Conservation (phyloP, 2,797 vertebrate species). For the Pipistrellus nathusii region DNA sequence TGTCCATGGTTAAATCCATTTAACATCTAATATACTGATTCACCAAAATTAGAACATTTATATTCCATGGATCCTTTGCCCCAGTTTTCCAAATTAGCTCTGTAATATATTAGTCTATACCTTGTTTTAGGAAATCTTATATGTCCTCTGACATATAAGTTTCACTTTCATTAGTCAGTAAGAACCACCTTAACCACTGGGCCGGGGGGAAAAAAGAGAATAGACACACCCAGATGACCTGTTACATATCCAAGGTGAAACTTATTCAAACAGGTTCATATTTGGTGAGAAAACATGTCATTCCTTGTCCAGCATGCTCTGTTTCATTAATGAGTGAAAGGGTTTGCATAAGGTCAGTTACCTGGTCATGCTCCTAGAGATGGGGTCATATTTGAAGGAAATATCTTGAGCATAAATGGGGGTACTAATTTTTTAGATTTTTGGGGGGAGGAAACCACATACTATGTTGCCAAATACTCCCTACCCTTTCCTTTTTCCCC, state of each 20-base stretch:
- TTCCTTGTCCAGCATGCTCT: neutral
- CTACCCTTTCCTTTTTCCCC: neutral
- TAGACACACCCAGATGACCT: neutral
- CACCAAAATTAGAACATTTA: slow-evolving; percentile 16
- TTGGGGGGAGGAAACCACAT: neutral
- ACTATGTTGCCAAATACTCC: neutral
- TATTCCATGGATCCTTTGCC: slow-evolving; percentile 7
- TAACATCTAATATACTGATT: slow-evolving; percentile 32
- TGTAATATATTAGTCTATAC: neutral
- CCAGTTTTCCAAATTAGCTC: slow-evolving; percentile 24
- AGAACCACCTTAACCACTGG: neutral
- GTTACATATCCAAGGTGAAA: neutral
- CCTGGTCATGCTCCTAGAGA: neutral
- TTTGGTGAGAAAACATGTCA: neutral
- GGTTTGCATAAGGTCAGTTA: neutral
- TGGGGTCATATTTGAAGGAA: neutral
- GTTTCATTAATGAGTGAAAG: neutral
- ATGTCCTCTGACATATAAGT: neutral
- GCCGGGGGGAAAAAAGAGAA: neutral
- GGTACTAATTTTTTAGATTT: neutral
- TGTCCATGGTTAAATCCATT: neutral
- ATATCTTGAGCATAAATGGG: neutral
- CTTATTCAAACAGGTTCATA: neutral
- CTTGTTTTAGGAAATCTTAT: slow-evolving; percentile 4
- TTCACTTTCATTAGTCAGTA: neutral